Conservation (phyloP, 2,113 vertebrate genomes). For the Columba janthina region DNA sequence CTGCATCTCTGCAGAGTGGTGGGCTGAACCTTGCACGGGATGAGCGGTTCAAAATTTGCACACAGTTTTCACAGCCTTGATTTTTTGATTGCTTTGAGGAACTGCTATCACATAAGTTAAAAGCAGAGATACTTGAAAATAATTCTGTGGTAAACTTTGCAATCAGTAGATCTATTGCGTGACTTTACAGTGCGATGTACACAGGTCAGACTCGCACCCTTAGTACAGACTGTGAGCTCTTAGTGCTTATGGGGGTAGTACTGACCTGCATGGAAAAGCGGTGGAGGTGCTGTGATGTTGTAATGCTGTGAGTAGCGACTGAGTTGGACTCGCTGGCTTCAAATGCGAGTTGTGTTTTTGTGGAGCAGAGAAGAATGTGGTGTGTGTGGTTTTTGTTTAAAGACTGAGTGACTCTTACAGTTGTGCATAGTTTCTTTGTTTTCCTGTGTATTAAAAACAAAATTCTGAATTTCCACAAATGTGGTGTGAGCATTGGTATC, state of each 20-base stretch:
- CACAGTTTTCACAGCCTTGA: not conserved
- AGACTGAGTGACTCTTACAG: not conserved
- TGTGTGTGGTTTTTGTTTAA: not conserved
- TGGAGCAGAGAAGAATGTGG: not conserved
- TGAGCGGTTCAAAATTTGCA: not conserved
- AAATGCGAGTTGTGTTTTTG: fast-evolving
- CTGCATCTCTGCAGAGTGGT: fast-evolving
- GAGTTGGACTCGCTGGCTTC: not conserved
- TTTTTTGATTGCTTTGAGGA: not conserved
- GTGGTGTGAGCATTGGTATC: not conserved
- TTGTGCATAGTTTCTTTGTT: not conserved
- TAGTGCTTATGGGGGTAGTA: not conserved
- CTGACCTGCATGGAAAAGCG: not conserved
- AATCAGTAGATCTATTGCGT: fast-evolving
- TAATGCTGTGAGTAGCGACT: fast-evolving
- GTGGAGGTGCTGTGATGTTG: fast-evolving
- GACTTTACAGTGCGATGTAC: not conserved
- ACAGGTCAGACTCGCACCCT: fast-evolving
- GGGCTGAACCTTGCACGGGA: not conserved
- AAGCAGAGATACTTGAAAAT: not conserved
- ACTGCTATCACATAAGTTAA: not conserved
- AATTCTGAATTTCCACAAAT: not conserved
- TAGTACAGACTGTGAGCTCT: not conserved
- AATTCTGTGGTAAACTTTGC: not conserved
- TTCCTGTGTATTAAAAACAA: not conserved